Base-by-base conservation (phyloP, 2,888 invertebrate species). In the Rugalucina vietnamica region DNA sequence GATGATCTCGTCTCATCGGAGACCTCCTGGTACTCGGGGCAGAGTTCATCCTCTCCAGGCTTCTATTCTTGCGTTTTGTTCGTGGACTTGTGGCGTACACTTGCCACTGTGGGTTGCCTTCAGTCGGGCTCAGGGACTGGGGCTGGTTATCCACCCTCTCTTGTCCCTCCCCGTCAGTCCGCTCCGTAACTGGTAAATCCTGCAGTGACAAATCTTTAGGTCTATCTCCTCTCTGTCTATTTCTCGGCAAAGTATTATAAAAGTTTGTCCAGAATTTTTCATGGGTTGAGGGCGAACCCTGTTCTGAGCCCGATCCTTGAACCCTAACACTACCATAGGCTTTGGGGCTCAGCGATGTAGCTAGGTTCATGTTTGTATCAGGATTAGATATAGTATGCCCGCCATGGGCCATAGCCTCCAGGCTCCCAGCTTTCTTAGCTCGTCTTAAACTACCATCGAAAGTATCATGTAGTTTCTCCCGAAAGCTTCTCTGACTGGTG, bases 251-350 rank as follows among this genome's bases (percentile, higher is more conserved):
- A 24, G 88, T 88, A 76, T 88, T 88, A 37, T 88, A 88, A 73
- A 88, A 88, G 32, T 88, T 88, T 50, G 88, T 88, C 88, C 88
- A 88, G 49, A 88, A 88, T 65, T 88, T 88, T 71, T 88, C 88
- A 50, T 88, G 81, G n/a, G 76, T 60, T 12, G 18, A 49, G 3
- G 60, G 60, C 29, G 80, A 34, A 29, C 76, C 76, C 36, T 81
- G 81, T 34, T 81, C 83, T 69, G 83, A 78, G 27, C 70, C 29
- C 50, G 70, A 60, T 49, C 81, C 82, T 29, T 79, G 78, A n/a
- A 1, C 29, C 27, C 72, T 43, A 37, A 24, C 21, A 24, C 24
- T 72, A 37, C 39, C 43, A 24, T 83, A 74, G 8, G 78, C 36
- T 70, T 85, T 87, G 49, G 87, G 87, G 29, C 81, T 81, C 12